Evolutionary conservation across 2,113 vertebrate species (phyloP).

Genomic region (Ovis aries): ARS-UI_Ramb_v3.0 NC_056060.1:30346501-30347000

Average conservation of each 20-base stretch:
- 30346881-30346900: not conserved
- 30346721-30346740: not conserved
- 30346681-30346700: not conserved
- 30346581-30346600: not conserved
- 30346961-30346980: not conserved
- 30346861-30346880: not conserved
- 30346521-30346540: not conserved
- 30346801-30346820: slow-evolving; percentile 13
- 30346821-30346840: not conserved
- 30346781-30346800: not conserved
- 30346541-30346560: not conserved
- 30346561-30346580: not conserved
- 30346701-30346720: not conserved
- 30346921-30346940: not conserved
- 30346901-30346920: not conserved
- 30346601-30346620: not conserved
- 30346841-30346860: slow-evolving; percentile 6
- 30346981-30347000: not conserved
- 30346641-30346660: not conserved
- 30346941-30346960: not conserved
- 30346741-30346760: slow-evolving; percentile 27
- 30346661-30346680: not conserved
- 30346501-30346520: not conserved
- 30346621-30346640: not conserved
- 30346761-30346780: slow-evolving; percentile 10